Base-by-base conservation (phyloP, 2,797 vertebrate genomes). In the Hyperoplus immaculatus region DNA sequence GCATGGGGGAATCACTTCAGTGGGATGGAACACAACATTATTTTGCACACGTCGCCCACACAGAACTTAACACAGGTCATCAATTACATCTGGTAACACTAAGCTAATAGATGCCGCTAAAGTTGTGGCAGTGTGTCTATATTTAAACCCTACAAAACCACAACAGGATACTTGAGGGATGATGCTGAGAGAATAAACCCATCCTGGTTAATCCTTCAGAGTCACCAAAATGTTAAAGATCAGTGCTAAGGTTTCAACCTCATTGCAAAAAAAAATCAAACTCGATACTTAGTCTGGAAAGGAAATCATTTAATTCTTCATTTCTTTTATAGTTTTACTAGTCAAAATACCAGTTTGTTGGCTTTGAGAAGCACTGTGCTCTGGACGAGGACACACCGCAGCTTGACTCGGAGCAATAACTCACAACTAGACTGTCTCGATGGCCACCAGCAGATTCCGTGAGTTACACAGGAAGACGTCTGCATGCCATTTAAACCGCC, bases 51-150 rank as follows among this genome's bases (percentile, higher is more conserved):
- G 29, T 29, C 3, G 69, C 78, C 29, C 79, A 78, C 67, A 72
- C 51, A 36, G 2, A 29, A 55, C 42, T 73, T 64, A 80, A 69
- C 70, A 62, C 63, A 74, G 51, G 53, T 82, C 72, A 66, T 75
- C 41, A 69, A 15, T 87, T 83, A 91, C 91, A 94, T 93, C 88
- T 95, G 93, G 90, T 89, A 89, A 80, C 80, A 83, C 79, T 91
- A 88, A 84, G 47, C 36, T 80, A 87, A 89, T 84, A 84, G 64
- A 84, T 90, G 89, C 79, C 83, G 83, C 74, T 65, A 77, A 89
- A 93, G 61, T 70, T 82, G 85, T 43, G 77, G 64, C 61, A 21
- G 49, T 57, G 87, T 87, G 86, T 87, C 91, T 94, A 94, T 90
- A 89, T 93, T 90, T 93, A 93, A 90, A 88, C 88, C 69, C 63